Percentiles rank a stretch among this genome's conserved stretches.
Evolutionary conservation across 2,888 invertebrate genomes (phyloP).

Genomic region (Eupithecia subfuscata): DNA sequence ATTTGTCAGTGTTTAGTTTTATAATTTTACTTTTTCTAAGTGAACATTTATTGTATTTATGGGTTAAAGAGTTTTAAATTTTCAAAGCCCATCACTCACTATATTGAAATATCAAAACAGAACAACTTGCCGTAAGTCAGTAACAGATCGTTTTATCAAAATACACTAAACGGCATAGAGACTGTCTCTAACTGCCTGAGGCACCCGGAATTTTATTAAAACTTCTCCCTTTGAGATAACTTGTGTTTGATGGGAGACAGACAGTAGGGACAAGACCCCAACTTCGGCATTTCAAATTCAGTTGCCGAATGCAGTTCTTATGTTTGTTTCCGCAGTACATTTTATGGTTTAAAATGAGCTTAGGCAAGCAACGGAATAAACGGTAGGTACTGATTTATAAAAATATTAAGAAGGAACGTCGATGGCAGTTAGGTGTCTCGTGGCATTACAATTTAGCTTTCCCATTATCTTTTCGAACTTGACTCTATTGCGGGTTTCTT

Average conservation of each 20-base stretch:
- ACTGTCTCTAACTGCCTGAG: slow-evolving; percentile 65
- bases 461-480: too few species aligned
- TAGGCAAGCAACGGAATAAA: background rate
- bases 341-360: background rate
- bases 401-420: background rate
- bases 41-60: too few species aligned
- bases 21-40: too few species aligned
- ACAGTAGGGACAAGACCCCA: background rate
- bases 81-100: too few species aligned
- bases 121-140: background rate
- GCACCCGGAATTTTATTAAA: slow-evolving; percentile 81
- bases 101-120: too few species aligned
- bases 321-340: background rate
- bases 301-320: slow-evolving; percentile 1
- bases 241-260: slow-evolving; percentile 71
- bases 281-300: slow-evolving; percentile 4
- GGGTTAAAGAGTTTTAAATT: too few species aligned
- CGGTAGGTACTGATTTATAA: background rate
- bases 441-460: too few species aligned
- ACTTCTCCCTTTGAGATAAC: slow-evolving; percentile 79
- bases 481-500: too few species aligned
- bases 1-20: too few species aligned
- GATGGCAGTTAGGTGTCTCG: too few species aligned
- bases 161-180: slow-evolving; percentile 63
- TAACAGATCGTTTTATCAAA: slow-evolving; percentile 9